phyloP scores from a whole-genome alignment of 2,797 vertebrate genomes.

The Pelobates cultripes region DNA sequence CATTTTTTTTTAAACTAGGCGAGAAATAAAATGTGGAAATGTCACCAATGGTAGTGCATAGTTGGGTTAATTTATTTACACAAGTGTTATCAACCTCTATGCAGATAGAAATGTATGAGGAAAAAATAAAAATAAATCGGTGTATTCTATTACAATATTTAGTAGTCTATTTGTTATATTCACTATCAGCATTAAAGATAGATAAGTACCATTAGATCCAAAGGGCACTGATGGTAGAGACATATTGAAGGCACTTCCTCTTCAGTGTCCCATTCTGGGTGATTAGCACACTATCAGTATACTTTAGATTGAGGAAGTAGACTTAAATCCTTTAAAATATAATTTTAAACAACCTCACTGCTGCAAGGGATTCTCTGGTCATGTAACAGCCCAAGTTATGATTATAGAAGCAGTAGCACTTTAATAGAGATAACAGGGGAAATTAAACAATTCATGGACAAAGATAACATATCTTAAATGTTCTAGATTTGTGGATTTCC shows the following conservation, averaged over 20 bases:
- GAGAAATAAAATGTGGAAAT: too few relatives aligned
- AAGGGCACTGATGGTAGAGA: background rate
- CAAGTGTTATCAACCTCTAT: too few relatives aligned
- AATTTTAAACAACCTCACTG: background rate
- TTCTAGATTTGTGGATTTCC: background rate
- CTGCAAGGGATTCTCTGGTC: background rate
- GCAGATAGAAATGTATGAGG: too few relatives aligned
- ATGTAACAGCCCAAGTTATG: background rate
- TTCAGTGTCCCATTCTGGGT: background rate
- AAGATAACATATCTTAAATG: background rate
- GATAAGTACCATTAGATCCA: background rate
- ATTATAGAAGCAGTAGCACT: background rate
- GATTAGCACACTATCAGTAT: background rate
- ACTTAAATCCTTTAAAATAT: background rate
- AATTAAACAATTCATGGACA: background rate
- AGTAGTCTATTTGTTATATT: too few relatives aligned
- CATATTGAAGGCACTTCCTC: background rate
- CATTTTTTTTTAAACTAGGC: too few relatives aligned
- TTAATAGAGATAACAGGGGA: background rate
- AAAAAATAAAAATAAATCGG: too few relatives aligned
- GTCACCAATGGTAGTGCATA: too few relatives aligned
- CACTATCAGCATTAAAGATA: too few relatives aligned
- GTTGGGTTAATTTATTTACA: too few relatives aligned
- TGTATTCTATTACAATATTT: too few relatives aligned
- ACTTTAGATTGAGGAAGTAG: constrained; percentile 8